Percentiles rank a stretch among this genome's conserved stretches.
Conservation (phyloP, 2,888 invertebrate species). For the Drosophila subquinaria region DNA sequence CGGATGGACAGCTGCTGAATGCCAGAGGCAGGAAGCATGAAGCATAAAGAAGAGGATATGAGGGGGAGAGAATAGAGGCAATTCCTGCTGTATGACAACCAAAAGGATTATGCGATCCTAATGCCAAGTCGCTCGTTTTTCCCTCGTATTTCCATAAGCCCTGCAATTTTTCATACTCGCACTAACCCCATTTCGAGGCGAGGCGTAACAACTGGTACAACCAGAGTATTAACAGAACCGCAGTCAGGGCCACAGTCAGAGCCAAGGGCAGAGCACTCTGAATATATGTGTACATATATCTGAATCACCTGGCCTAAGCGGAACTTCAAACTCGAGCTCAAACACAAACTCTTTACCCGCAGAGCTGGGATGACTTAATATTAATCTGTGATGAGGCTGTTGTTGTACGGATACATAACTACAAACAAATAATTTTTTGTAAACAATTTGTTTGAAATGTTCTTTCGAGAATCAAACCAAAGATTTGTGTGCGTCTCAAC, state of each 20-base stretch:
- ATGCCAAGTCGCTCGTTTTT: constrained; percentile 46
- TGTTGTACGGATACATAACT: constrained; percentile 36
- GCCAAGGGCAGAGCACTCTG: constrained; percentile 6
- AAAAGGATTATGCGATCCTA: constrained; percentile 68
- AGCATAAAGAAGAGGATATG: constrained; percentile 2
- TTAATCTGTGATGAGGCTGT: constrained; percentile 54
- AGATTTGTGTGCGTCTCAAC: constrained; percentile 48
- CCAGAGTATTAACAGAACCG: not conserved
- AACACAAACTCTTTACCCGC: constrained; percentile 39
- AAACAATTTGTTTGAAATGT: constrained; percentile 72
- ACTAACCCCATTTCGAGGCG: constrained; percentile 36
- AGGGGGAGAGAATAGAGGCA: constrained; percentile 1
- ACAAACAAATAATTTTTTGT: constrained; percentile 71
- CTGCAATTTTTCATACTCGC: constrained; percentile 66
- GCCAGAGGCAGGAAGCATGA: constrained; percentile 28
- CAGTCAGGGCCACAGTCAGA: constrained; percentile 4
- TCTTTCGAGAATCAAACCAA: constrained; percentile 60
- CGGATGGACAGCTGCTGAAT: constrained; percentile 38
- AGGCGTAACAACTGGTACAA: constrained; percentile 27
- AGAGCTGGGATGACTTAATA: constrained; percentile 64
- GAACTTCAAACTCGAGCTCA: constrained; percentile 21
- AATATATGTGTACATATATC: not conserved
- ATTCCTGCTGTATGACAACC: constrained; percentile 16
- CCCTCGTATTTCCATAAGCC: constrained; percentile 42
- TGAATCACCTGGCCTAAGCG: constrained; percentile 43